A percentile compares a stretch with the other conserved stretches of the same genome.
These are phyloP conservation scores for Drosophila neotestacea DNA, from an alignment of 2,888 invertebrate species.

Conservation along the genomic window DNA sequence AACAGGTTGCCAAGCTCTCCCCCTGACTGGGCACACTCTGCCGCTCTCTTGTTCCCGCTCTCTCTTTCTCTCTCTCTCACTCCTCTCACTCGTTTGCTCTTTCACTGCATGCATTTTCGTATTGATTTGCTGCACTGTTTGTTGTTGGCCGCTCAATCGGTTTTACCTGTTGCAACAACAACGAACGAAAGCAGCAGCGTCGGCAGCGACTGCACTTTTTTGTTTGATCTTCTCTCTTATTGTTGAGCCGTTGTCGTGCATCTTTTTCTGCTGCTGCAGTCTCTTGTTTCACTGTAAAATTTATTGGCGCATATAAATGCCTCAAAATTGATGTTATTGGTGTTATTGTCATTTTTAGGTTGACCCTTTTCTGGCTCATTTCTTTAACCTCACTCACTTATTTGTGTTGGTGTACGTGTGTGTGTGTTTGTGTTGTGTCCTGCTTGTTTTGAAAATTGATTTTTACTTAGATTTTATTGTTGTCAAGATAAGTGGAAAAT, in stretches of 20 bases:
- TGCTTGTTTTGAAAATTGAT: slow-evolving; percentile 75
- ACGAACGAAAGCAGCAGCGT: slow-evolving; percentile 39
- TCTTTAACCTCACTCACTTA: slow-evolving; percentile 6
- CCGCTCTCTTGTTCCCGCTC: slow-evolving; percentile 22
- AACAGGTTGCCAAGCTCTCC: slow-evolving; percentile 66
- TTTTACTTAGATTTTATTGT: slow-evolving; percentile 72
- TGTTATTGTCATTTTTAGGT: slow-evolving; percentile 77
- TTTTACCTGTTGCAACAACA: slow-evolving; percentile 71
- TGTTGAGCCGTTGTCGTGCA: slow-evolving; percentile 77
- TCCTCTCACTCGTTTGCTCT: slow-evolving; percentile 19
- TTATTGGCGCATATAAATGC: slow-evolving; percentile 82
- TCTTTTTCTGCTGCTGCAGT: slow-evolving; percentile 65
- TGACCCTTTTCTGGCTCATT: slow-evolving; percentile 41
- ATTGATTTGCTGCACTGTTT: slow-evolving; percentile 68
- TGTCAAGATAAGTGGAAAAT: slow-evolving; percentile 65
- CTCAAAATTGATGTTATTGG: slow-evolving; percentile 82
- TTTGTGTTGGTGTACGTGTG: neutral
- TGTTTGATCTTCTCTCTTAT: slow-evolving; percentile 82
- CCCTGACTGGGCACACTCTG: slow-evolving; percentile 1
- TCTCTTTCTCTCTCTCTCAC: slow-evolving; percentile 16
- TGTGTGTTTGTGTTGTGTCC: slow-evolving; percentile 57
- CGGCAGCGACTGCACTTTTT: slow-evolving; percentile 74
- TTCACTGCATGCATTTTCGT: slow-evolving; percentile 34
- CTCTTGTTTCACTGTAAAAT: slow-evolving; percentile 71
- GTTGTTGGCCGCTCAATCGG: slow-evolving; percentile 59